Evolutionary conservation across 2,113 vertebrate genomes (phyloP), one percentile per base, ranked within the genome.

Genomic region (Periophthalmodon schlosseri): DNA sequence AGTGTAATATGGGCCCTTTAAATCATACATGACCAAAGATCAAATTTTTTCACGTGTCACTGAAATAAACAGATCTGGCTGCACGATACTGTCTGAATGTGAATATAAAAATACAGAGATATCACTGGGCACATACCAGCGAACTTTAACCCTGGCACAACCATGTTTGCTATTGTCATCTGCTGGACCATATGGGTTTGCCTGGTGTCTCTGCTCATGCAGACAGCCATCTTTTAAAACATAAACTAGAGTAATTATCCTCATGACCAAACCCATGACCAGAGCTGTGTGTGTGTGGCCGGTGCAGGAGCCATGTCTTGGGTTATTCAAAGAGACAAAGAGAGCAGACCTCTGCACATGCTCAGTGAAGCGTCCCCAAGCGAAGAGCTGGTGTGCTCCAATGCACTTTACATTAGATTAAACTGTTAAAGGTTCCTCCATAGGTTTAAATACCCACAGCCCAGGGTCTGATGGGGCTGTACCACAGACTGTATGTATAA

Each of bases 381-480:
- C 49, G 69, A 39, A 15, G 57, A 47, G 57, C 39, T 64, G 76
- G 23, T 82, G 65, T 72, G 75, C 83, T 82, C 84, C 73, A 85
- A 77, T 76, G 84, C 76, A 70, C 83, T 84, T 85, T 84, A 75
- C 84, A 86, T 87, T 83, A 77, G 74, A 88, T 88, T 91, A 87
- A 64, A 74, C 81, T 60, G 71, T 79, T 81, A 69, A 76, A 65
- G n/a, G 67, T 74, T 68, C 76, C 33, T 36, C 56, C 83, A 28
- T 75, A 77, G 52, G 57, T 58, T 61, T 79, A 28, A 60, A 57
- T 49, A 82, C 82, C 74, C 69, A 69, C 24, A 65, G 75, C 68
- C 47, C 16, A 8, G 28, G 66, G 75, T 15, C 56, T 83, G 79
- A 79, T 79, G 73, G 64, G 52, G 24, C 74, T 74, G 68, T 57